Evolutionary conservation across 2,113 vertebrate species (phyloP).

Genomic region (Hyaena hyaena): DNA sequence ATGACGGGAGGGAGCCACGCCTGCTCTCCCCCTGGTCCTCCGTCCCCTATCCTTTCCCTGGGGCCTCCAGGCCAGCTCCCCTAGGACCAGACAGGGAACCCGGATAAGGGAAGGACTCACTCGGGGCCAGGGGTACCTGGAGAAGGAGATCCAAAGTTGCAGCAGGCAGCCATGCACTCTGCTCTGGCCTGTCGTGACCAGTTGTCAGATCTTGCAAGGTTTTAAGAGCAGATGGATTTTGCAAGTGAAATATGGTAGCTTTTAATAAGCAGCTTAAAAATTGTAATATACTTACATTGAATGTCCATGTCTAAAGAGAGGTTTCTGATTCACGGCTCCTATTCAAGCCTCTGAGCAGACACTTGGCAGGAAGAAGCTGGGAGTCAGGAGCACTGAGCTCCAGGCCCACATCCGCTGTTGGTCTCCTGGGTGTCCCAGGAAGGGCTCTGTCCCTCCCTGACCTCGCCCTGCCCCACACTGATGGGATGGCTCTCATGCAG

Average conservation of each 20-base stretch:
- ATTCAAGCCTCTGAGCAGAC: not conserved
- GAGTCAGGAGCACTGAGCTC: not conserved
- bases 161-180: not conserved
- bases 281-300: not conserved
- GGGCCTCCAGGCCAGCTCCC: not conserved
- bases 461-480: not conserved
- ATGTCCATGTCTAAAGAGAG: not conserved
- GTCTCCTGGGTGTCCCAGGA: not conserved
- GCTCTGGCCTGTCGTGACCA: not conserved
- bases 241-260: not conserved
- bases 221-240: not conserved
- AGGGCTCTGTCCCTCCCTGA: not conserved
- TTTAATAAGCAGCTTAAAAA: not conserved
- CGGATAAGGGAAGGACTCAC: not conserved
- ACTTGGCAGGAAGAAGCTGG: not conserved
- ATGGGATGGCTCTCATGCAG: not conserved
- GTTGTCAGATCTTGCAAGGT: not conserved
- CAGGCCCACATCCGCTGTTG: not conserved
- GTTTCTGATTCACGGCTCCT: not conserved
- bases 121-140: accelerated
- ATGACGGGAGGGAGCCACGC: not conserved
- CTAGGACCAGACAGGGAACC: not conserved
- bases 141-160: accelerated
- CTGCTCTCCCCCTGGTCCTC: not conserved
- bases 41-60: not conserved